These are phyloP conservation scores for Epicauta chinensis DNA, from an alignment of 1,140 invertebrate genomes.

Conservation along the genomic window DNA sequence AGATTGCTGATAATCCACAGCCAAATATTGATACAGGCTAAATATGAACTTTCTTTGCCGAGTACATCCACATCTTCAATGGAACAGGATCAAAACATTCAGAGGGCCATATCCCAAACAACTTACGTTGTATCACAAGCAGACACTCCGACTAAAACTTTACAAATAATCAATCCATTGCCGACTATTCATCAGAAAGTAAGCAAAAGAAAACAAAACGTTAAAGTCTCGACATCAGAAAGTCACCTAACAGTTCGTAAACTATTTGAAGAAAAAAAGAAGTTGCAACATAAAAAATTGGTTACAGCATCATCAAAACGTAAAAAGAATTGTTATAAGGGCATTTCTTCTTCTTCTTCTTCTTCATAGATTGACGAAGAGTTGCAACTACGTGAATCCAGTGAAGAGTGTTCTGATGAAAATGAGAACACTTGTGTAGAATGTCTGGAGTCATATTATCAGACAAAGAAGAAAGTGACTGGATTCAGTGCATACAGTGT, in stretches of 20 bases:
- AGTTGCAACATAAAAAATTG: neutral
- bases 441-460: neutral
- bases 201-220: neutral
- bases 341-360: too few relatives aligned
- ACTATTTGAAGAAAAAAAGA: neutral
- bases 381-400: neutral
- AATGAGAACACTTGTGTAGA: neutral
- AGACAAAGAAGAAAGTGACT: neutral
- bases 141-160: slow-evolving; percentile 1
- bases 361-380: too few relatives aligned
- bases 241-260: neutral
- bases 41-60: too few relatives aligned
- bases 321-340: neutral
- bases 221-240: neutral
- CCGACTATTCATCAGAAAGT: too few relatives aligned
- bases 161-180: neutral
- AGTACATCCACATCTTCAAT: neutral
- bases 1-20: neutral
- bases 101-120: too few relatives aligned
- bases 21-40: too few relatives aligned
- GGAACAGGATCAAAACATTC: neutral
- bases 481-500: slow-evolving; percentile 1
- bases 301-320: neutral
- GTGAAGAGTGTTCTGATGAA: neutral
- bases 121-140: neutral